Evolutionary conservation across 2,797 vertebrate genomes (phyloP), one percentile per base, ranked within the genome.

Genomic region (Hydrophis major): DNA sequence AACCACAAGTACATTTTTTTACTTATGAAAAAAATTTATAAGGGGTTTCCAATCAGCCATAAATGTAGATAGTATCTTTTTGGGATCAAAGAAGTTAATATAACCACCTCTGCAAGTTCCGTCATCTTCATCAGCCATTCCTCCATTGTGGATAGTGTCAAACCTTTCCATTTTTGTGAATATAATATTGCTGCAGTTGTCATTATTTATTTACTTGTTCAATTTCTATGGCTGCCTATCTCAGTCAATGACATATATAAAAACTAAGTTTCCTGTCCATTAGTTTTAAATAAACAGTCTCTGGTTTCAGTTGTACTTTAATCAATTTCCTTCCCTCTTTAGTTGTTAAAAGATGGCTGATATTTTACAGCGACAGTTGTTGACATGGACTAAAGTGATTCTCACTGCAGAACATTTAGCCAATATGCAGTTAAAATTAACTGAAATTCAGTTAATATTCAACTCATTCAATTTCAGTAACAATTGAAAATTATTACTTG

Each of bases 341-440:
- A 83, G 47, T 25, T 83, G 42, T 63, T 94, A 92, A 90, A 93
- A 95, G 91, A 6, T 50, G 55, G 18, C 88, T n/a, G 37, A 94
- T 93, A 20, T 12, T 8, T 74, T 50, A 53, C 8, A 60, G 2
- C 25, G 5, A 2, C 89, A 88, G 63, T 63, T 90, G 94, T 42
- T 93, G 8, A 69, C 69, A 1, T 88, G 86, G 89, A 53, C 0
- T 0, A 66, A 91, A 12, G 0, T 56, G 59, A 2, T 88, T 91
- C 25, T 47, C 50, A 37, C 32, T 57, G 63, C 20, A 63, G 0
- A 91, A 87, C 25, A 27, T 83, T 83, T 83, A 47, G 42, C 42
- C 42, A 83, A 47, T 83, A 47, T 83, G 37, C 42, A 83, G 13
- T 55, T 69, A 90, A 83, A 94, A 25, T n/a, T 86, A 83, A 83